Base-by-base conservation (phyloP, 2,888 invertebrate genomes). In the Cecidostiba fungosa region DNA sequence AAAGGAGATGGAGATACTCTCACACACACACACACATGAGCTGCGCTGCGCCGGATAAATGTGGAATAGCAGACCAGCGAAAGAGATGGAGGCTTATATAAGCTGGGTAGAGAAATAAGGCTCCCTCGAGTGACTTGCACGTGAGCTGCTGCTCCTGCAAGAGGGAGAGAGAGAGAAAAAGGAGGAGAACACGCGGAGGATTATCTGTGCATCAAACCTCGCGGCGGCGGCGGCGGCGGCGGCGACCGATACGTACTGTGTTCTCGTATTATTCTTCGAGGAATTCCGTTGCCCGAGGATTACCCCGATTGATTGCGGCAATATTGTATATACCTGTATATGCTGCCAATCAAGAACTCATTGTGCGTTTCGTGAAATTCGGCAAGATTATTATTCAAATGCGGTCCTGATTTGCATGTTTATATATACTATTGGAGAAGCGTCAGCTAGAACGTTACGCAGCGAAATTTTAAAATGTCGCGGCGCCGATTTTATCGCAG, bases 191-290 rank as follows among this genome's bases (percentile, higher is more conserved):
- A 23, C 76, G 76, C 69, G 90, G 89, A 90, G 90, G 89, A 90
- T 90, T 90, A 90, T 91, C 90, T 89, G 89, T 88, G 88, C 89
- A 91, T 90, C 90, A 90, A 91, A 90, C 88, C 90, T 90, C 88
- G 89, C 89, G 89, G 85, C 85, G 69, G 79, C 62, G 50, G 82
- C 62, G 50, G 82, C 62, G 16, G 76, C 62, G 14, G 36, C 72
- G 84, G 90, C 91, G 89, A 91, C 89, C 89, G 90, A 90, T 90
- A 90, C 90, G 88, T 50, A 50, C 8, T 8, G n/a, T 88, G 90
- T 90, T 90, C 89, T 90, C 89, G 88, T 90, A 90, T 90, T 89
- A 90, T 90, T 90, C 90, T 89, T 89, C 87, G 86, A 88, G 88
- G 85, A 84, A 86, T 86, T 77, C 84, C 29, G 72, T 23, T 29